phyloP scores from a whole-genome alignment of 2,113 vertebrate species.

The Psilopogon haemacephalus region DNA sequence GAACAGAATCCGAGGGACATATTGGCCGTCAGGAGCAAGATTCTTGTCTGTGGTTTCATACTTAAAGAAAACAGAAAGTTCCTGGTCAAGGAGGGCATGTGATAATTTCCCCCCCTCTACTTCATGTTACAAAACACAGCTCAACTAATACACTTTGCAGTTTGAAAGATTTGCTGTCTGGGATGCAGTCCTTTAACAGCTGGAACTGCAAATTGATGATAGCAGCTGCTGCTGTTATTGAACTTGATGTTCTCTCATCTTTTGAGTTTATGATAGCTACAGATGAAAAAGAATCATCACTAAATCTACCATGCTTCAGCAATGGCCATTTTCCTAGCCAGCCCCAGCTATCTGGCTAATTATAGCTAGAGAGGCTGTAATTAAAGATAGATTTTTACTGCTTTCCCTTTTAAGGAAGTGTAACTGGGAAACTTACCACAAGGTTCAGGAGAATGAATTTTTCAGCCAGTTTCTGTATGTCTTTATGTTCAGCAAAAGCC shows the following conservation, averaged over 20 bases:
- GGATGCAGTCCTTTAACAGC: not conserved
- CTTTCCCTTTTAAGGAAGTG: not conserved
- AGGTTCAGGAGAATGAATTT: slow-evolving; percentile 91
- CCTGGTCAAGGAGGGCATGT: not conserved
- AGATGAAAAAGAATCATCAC: not conserved
- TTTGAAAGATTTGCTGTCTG: not conserved
- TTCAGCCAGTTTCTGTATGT: slow-evolving; percentile 87
- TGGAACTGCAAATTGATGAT: not conserved
- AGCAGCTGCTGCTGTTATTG: not conserved
- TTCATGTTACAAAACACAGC: not conserved
- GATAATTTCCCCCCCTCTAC: not conserved
- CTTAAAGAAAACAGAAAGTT: slow-evolving; percentile 69
- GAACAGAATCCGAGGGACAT: slow-evolving; percentile 93
- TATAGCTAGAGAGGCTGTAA: not conserved
- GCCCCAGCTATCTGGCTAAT: not conserved
- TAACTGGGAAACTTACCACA: slow-evolving; percentile 79
- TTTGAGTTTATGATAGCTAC: not conserved
- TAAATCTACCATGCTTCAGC: not conserved
- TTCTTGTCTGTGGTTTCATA: slow-evolving; percentile 97
- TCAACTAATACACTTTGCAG: not conserved
- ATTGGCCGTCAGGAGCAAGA: slow-evolving; percentile 92
- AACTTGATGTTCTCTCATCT: not conserved
- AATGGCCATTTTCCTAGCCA: not conserved
- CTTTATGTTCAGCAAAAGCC: slow-evolving; percentile 80
- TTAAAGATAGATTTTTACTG: not conserved